Evolutionary conservation across 2,797 vertebrate genomes (phyloP), one percentile per base, ranked within the genome.

Genomic region (Xyrichtys novacula): DNA sequence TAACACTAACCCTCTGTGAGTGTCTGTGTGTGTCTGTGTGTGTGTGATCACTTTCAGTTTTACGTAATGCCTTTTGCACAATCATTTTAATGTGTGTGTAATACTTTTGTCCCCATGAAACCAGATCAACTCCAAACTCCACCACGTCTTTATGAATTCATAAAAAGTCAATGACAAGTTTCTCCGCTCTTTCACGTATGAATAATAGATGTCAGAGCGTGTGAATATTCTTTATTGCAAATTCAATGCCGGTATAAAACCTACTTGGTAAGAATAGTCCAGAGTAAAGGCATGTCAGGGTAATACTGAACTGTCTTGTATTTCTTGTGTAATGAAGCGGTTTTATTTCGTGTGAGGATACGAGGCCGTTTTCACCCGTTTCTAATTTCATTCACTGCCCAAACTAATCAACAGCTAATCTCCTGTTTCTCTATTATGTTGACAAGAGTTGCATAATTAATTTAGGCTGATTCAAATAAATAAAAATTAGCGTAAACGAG

Each of bases 361-460:
- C 42, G 16, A 67, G 55, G 49, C 68, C 38, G 46, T 66, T 50
- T 70, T 74, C 49, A 29, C 61, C 22, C 29, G 36, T 36, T 69
- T 85, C 56, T 55, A 76, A 76, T 89, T 83, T 72, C 59, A 83
- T 85, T 81, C 60, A 65, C 49, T 57, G 53, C 70, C 54, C 75
- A 59, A 91, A 88, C 85, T 40, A 76, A 79, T 83, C 71, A 70
- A 66, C 65, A 43, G 76, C 70, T 79, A 76, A 88, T 87, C 80
- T 83, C 50, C 75, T 81, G 71, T 71, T 63, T 67, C 67, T 80
- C 63, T 67, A 67, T 88, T 89, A 78, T 58, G 54, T 76, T 65
- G 62, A 79, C 54, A 59, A 77, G 74, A 89, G 78, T 20, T 25
- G n/a, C 54, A 57, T 66, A 77, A 85, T 89, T 89, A 63, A 89